These are phyloP conservation scores for Triplophysa siluroides DNA, from an alignment of 2,113 vertebrate genomes.

Conservation along the genomic window DNA sequence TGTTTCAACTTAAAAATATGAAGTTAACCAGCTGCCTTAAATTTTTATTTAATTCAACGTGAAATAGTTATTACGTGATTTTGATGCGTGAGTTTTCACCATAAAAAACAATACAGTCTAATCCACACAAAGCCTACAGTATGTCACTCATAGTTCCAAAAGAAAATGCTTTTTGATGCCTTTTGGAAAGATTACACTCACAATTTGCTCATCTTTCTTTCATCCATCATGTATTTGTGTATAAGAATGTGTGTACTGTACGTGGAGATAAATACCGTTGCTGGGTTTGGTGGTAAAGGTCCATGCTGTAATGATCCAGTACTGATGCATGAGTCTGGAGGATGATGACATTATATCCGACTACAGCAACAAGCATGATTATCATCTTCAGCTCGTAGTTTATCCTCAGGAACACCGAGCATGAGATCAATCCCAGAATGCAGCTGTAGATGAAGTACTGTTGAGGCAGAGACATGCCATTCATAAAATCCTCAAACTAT, in stretches of 20 bases:
- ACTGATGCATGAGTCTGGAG: slow-evolving; percentile 88
- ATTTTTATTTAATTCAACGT: no score
- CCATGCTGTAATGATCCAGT: slow-evolving; percentile 88
- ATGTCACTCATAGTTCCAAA: slow-evolving; percentile 55
- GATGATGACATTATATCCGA: slow-evolving; percentile 91
- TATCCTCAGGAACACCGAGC: slow-evolving; percentile 95
- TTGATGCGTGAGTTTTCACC: slow-evolving; percentile 46
- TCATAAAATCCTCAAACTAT: no score
- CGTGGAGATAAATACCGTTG: slow-evolving; percentile 74
- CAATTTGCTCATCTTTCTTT: slow-evolving; percentile 30
- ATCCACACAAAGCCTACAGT: slow-evolving; percentile 45
- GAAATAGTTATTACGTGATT: no score
- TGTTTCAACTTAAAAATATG: not conserved
- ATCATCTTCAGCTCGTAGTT: slow-evolving; percentile 98
- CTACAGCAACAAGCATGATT: slow-evolving; percentile 90
- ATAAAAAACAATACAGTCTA: slow-evolving; percentile 29
- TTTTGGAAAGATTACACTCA: slow-evolving; percentile 28
- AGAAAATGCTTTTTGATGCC: not conserved
- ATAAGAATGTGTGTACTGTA: not conserved
- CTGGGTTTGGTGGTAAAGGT: slow-evolving; percentile 79
- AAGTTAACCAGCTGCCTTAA: not conserved
- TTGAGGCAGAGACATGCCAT: slow-evolving; percentile 12
- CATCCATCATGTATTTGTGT: not conserved
- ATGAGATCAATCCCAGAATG: slow-evolving; percentile 93
- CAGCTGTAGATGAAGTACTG: slow-evolving; percentile 99